A percentile compares a stretch with the other conserved stretches of the same genome.
Conservation (phyloP, 2,797 vertebrate species). For the Masticophis lateralis region DNA sequence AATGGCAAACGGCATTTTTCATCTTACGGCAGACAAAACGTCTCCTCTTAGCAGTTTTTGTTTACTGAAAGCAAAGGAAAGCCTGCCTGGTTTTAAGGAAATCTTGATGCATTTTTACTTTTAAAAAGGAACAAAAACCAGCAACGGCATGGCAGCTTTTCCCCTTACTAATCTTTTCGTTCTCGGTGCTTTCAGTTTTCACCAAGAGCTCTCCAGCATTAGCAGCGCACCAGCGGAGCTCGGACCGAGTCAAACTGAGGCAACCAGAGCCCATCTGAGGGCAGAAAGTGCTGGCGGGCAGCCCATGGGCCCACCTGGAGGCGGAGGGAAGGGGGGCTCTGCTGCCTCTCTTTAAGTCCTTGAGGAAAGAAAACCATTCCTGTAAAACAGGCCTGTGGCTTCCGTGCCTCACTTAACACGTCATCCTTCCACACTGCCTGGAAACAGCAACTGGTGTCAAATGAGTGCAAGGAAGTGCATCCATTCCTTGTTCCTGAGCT, state of each 20-base stretch:
- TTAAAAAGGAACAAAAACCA: neutral
- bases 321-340: neutral
- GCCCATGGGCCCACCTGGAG: neutral
- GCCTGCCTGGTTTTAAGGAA: neutral
- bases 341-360: too few species aligned
- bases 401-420: neutral
- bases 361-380: neutral
- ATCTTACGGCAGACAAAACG: neutral
- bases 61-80: neutral
- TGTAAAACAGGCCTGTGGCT: neutral
- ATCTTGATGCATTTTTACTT: neutral
- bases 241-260: neutral
- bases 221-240: neutral
- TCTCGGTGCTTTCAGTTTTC: neutral
- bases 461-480: neutral
- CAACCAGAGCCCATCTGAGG: neutral
- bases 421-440: neutral
- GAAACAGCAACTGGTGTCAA: neutral
- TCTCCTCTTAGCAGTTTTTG: neutral
- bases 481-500: neutral
- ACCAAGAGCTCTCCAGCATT: neutral
- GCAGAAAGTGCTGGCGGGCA: neutral
- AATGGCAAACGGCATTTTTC: neutral
- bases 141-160: neutral
- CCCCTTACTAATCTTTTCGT: too few species aligned